A percentile compares a stretch with the other conserved stretches of the same genome.
phyloP scores from a whole-genome alignment of 2,797 vertebrate species.

The Chloroceryle inda region DNA sequence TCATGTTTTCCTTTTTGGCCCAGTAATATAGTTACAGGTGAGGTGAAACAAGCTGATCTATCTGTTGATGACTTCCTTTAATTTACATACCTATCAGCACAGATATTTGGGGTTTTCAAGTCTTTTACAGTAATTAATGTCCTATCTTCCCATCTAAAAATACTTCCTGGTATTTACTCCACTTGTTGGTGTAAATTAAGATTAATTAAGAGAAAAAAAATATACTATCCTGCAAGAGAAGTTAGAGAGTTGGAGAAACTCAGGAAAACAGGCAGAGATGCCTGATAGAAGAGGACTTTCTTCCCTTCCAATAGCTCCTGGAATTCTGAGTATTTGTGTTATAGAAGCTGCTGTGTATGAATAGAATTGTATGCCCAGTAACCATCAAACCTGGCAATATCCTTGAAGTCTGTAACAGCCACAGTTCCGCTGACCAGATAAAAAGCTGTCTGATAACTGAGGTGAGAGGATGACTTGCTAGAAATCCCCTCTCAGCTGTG shows the following conservation, averaged over 20 bases:
- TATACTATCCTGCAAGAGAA: background rate
- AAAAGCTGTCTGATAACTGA: background rate
- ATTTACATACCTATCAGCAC: background rate
- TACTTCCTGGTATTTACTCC: background rate
- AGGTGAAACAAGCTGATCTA: background rate
- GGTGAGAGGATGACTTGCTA: background rate
- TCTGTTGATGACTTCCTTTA: background rate
- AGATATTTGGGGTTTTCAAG: background rate
- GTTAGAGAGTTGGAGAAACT: background rate
- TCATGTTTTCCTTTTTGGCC: background rate
- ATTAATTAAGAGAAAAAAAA: background rate
- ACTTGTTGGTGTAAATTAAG: background rate
- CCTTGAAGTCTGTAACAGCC: background rate
- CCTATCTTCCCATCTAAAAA: background rate
- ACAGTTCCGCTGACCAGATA: background rate
- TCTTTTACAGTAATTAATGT: background rate
- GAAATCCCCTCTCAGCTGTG: background rate
- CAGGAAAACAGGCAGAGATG: background rate
- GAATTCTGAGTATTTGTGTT: background rate
- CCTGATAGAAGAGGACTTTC: background rate
- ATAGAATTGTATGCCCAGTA: fast-evolving
- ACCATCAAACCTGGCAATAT: background rate
- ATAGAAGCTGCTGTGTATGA: background rate
- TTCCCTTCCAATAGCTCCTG: background rate
- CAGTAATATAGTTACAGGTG: background rate